A percentile compares a stretch with the other conserved stretches of the same genome.
Evolutionary conservation across 2,797 vertebrate genomes (phyloP).

Genomic region (Denticeps clupeoides): DNA sequence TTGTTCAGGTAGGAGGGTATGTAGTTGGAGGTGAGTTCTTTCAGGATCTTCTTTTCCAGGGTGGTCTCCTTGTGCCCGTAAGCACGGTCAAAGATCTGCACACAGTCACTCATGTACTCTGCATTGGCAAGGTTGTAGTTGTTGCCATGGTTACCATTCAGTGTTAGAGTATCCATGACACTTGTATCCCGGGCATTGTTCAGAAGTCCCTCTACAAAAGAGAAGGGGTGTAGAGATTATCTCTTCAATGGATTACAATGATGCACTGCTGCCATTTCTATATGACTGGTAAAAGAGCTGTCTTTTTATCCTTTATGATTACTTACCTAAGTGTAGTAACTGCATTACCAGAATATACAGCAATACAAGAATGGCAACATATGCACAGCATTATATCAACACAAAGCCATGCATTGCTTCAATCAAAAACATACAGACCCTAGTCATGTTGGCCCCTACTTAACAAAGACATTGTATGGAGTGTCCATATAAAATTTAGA

Average conservation of each 20-base stretch:
- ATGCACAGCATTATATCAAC: no score
- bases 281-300: no score
- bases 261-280: constrained; percentile 4
- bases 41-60: constrained; percentile 96
- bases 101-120: constrained; percentile 97
- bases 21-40: constrained; percentile 97
- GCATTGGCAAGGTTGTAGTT: constrained; percentile 92
- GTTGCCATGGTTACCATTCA: constrained; percentile 99
- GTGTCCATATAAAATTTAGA: no score
- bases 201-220: constrained; percentile 97
- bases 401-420: no score
- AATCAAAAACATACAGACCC: no score
- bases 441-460: no score
- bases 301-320: no score
- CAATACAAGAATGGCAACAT: no score
- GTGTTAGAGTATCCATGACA: constrained; percentile 99
- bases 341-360: no score
- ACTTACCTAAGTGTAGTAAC: no score
- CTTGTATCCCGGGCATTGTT: constrained; percentile 99
- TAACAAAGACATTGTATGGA: no score
- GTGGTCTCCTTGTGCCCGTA: constrained; percentile 85
- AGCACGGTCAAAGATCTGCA: constrained; percentile 94
- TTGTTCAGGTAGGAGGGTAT: constrained; percentile 97
- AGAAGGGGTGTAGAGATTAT: constrained; percentile 37
- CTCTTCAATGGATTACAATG: constrained; percentile 1